A percentile compares a stretch with the other conserved stretches of the same genome.
Evolutionary conservation across 2,888 invertebrate genomes (phyloP).

Genomic region (Mimumesa dahlbomi): DNA sequence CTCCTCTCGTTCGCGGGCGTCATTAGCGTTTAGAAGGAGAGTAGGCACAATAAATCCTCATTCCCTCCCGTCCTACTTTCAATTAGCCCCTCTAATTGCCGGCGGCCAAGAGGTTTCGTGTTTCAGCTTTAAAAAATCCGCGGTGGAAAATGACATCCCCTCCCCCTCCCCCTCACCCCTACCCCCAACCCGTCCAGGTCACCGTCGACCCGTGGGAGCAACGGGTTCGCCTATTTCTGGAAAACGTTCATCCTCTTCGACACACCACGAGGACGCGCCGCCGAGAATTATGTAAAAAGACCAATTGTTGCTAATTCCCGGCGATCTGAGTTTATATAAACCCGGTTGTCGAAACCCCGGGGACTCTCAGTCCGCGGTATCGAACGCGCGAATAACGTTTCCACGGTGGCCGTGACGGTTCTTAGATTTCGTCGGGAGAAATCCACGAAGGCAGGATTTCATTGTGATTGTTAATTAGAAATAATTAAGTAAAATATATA

Average conservation of each 20-base stretch:
- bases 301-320: conserved; percentile 66
- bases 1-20: conserved; percentile 16
- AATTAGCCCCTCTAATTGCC: conserved; percentile 68
- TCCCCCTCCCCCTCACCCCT: no score
- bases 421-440: background rate
- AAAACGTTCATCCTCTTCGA: no score
- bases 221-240: conserved; percentile 31
- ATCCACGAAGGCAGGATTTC: no score
- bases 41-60: conserved; percentile 68
- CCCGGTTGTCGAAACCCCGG: background rate
- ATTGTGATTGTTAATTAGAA: background rate
- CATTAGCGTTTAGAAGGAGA: conserved; percentile 46
- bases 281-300: conserved; percentile 57
- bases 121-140: conserved; percentile 57
- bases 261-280: background rate
- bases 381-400: background rate
- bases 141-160: conserved; percentile 2
- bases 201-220: background rate
- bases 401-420: background rate
- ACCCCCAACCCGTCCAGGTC: background rate
- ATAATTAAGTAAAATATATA: background rate
- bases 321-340: conserved; percentile 58
- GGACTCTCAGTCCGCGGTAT: conserved; percentile 8
- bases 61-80: conserved; percentile 63
- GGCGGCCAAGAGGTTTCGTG: conserved; percentile 53